Evolutionary conservation across 35 echinoderm and acorn worm species (phyloP), one percentile per base, ranked within the genome.

Genomic region (Lytechinus variegatus): DNA sequence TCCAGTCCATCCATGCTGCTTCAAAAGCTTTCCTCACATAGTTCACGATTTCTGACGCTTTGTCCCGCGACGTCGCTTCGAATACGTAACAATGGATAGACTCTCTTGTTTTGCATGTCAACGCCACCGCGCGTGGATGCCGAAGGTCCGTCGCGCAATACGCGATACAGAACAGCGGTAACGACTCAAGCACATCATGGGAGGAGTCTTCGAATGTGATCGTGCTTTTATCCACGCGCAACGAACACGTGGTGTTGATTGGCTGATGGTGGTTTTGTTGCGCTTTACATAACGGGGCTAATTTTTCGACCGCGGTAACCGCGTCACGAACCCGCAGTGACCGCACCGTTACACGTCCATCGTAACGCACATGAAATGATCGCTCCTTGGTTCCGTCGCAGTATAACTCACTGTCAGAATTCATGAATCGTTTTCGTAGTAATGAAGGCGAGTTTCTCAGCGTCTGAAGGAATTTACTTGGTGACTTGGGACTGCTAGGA

Each of bases 111-210:
- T 93, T 54, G 27, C 92, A 93, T 54, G 92, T 93, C 92, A 93
- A 27, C 54, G 54, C 92, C 52, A 93, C 92, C 5, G 92, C 92
- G 92, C 92, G 92, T 57, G 92, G 92, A 93, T 93, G 92, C 54
- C 92, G 10, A 9, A 93, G 92, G 24, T 93, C 92, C 53, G 92
- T 93, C 53, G 92, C 92, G 92, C 92, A 93, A 12, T 93, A 93
- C 54, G 92, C 92, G 92, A 93, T 93, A 21, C 92, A 93, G 27
- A 93, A 93, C 92, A 93, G 54, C 52, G 92, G 92, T 93, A 93
- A 93, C 13, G 92, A 93, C 53, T 93, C 92, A n/a, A 93, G 54
- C 8, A 93, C 92, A 57, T 93, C 92, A 54, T 27, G 52, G 10
- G 92, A 53, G 1, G n/a, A 27, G 92, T 93, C 92, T 54, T 93